Base-by-base conservation (phyloP, 2,888 invertebrate genomes). In the Aricia artaxerxes region DNA sequence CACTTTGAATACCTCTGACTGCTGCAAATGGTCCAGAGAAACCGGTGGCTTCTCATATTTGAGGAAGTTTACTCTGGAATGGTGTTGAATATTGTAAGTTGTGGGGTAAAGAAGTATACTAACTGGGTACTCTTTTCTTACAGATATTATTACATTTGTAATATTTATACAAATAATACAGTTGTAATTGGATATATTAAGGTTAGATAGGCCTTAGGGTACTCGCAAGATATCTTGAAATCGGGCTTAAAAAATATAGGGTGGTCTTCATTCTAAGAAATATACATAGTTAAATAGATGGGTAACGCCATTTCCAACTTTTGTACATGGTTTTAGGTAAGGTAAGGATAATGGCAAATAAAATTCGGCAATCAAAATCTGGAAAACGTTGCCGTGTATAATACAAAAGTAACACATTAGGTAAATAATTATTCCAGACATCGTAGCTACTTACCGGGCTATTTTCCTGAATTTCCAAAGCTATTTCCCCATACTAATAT, bases 1-100 rank as follows among this genome's bases (percentile, higher is more conserved):
- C 88, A 97, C 92, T 89, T 97, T 97, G 91, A 97, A 97, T 5
- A 97, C 97, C 88, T 97, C 97, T 80, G 97, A 97, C 85, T 96
- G 95, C 90, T 97, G 96, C 83, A 97, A 95, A 88, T 97, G 97
- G 84, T 97, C 96, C 86, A 97, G 94, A 81, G 96, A 96, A 78
- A 96, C 96, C 81, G 97, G 96, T 49, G 97, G 97, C 86, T 97
- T 97, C 88, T 97, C 97, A 91, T 97, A 98, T 90, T 98, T 98
- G 95, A 97, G 96, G 91, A 98, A 98, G 95, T 98, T 98, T 80
- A 98, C 97, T 88, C 98, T 98, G 64, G 9, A 82, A 77, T 64
- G 1, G 9, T 64, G 11, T 31, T 9, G 1, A 24, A 24, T 64
- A 6, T 24, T 64, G 9, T 31, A 64, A 24, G 7, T 64, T 24